Evolutionary conservation across 2,888 invertebrate species (phyloP), one percentile per base, ranked within the genome.

Genomic region (Lobophora halterata): DNA sequence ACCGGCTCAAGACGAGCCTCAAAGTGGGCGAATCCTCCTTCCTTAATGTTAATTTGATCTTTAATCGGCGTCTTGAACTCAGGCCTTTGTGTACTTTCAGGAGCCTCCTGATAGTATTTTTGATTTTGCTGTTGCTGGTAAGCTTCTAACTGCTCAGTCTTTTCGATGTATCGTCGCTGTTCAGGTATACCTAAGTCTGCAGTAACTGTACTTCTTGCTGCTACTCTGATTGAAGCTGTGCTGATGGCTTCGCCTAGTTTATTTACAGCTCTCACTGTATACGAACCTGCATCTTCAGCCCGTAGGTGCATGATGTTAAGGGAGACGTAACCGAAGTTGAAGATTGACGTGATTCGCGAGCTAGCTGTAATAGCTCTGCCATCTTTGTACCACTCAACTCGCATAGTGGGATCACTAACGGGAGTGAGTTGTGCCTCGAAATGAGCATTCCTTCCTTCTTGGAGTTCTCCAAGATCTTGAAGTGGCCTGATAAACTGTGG

Each of bases 251-350:
- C 97, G 60, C 97, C 97, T 71, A 94, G 89, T 71, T 94, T 93
- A 78, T 97, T 97, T 58, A 95, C 93, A 87, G 97, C 97, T 69
- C 96, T 92, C 75, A 95, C 95, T 63, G 95, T 96, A 67, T 97
- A 97, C 82, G 94, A 93, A 86, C 98, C 98, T 72, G 95, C 93
- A 92, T 99, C 99, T 93, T 99, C 98, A 90, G 94, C 93, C 90
- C 97, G 95, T 91, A 98, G 94, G 93, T 98, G 97, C 93, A 97
- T 91, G 86, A 99, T 97, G 89, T 98, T 98, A 72, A 98, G 93
- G 89, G 97, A 97, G 89, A 98, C 97, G 91, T 97, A 97, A 79
- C 98, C 98, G 92, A 98, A 98, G 92, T 98, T 98, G 92, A 97
- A 97, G 90, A 97, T 96, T 79, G 97, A 96, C 78, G 96, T 96